phyloP scores from a whole-genome alignment of 1,140 invertebrate species.

The Ridgeia piscesae region DNA sequence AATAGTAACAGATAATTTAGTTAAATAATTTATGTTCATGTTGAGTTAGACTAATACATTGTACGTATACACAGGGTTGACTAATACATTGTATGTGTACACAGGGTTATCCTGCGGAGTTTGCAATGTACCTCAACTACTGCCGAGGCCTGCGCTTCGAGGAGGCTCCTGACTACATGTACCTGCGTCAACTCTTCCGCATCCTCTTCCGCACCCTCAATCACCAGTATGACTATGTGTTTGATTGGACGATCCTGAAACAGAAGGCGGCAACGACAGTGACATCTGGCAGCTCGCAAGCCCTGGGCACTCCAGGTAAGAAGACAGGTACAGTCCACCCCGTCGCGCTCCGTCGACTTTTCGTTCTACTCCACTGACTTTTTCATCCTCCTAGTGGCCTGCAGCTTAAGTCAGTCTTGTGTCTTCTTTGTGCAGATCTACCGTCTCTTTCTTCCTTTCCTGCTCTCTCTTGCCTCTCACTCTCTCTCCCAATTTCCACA shows the following conservation, averaged over 20 bases:
- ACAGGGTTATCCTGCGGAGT: conserved; percentile 95
- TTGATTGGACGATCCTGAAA: conserved; percentile 99
- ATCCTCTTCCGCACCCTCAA: conserved; percentile 98
- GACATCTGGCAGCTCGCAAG: conserved; percentile 2
- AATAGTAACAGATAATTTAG: too few species aligned
- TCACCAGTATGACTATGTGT: conserved; percentile 99
- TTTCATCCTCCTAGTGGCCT: background rate
- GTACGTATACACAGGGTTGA: too few species aligned
- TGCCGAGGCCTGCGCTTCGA: conserved; percentile 93
- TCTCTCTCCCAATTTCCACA: too few species aligned
- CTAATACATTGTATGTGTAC: too few species aligned
- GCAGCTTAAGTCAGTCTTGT: background rate
- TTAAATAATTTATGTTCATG: too few species aligned
- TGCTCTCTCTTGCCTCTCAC: background rate
- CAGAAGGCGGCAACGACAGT: conserved; percentile 61
- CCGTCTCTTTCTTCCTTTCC: background rate
- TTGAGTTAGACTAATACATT: too few species aligned
- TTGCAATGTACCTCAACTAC: conserved; percentile 98
- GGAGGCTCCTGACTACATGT: conserved; percentile 97
- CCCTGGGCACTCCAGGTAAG: conserved; percentile 18
- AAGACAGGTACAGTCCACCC: background rate
- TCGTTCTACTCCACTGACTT: background rate
- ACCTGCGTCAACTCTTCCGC: conserved; percentile 93
- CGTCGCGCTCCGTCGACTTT: background rate
- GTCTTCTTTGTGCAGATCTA: background rate